Base-by-base conservation (phyloP, 1,140 invertebrate genomes). In the Cydia strobilella region DNA sequence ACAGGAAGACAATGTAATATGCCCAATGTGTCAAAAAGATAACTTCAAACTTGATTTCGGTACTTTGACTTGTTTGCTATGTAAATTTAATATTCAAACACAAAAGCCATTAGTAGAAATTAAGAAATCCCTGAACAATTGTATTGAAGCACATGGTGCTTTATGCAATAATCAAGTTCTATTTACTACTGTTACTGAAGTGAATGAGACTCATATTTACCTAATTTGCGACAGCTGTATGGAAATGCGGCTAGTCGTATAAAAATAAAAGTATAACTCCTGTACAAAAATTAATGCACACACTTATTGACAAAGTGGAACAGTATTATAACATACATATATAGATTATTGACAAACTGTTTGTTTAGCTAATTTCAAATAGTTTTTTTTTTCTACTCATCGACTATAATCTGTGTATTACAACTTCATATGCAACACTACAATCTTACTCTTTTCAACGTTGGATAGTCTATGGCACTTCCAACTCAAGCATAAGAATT, bases 1-100 rank as follows among this genome's bases (percentile, higher is more conserved):
- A 74, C 73, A 85, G 80, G 86, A 88, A 75, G 83, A 88, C 59
- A 81, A 84, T 84, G 84, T 91, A 12, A 88, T 90, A 78, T 92
- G 90, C 76, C 86, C 86, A 23, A 76, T 91, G 13, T 92, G 90
- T 73, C 85, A 90, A 76, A 92, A 86, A 78, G 79, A 75, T 20
- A 89, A 92, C 72, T 81, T 91, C 39, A 80, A 62, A 54, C 51
- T 85, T 62, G 13, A 74, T n/a, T 77, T 80, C 74, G 66, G 75
- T 27, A 23, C 31, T 63, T 42, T 92, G 15, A 75, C 59, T 72
- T 92, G 90, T 79, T 31, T 76, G 65, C 65, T 73, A 62, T 92
- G 90, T 77, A 83, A 85, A 75, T 74, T 80, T 45, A 73, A 72
- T 15, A 80, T 90, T 13, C 85, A 78, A 74, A 88, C 84, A 35